Evolutionary conservation across 2,888 invertebrate species (phyloP), one percentile per base, ranked within the genome.

Genomic region (Biston stratarius): DNA sequence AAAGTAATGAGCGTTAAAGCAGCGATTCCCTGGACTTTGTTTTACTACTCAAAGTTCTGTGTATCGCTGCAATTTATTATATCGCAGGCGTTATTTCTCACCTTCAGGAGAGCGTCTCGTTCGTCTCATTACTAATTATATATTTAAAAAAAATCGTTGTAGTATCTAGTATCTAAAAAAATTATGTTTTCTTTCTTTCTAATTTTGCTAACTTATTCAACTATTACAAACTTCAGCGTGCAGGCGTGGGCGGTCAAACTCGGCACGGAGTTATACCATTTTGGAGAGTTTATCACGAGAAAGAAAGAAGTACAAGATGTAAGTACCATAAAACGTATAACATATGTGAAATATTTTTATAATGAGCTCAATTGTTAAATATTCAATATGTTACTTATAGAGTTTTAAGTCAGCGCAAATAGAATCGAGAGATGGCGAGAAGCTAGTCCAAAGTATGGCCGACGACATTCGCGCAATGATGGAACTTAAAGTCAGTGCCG

Each of bases 401-500:
- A 97, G 97, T 84, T 98, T 97, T 88, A 97, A 97, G 86, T 95
- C 96, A 62, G 97, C 96, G 14, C 95, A 95, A 83, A 95, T 98
- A 57, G 95, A 96, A 75, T 94, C 96, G 48, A 95, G 97, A 83
- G 96, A 97, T 85, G 97, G 98, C 6, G 95, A 95, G 77, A 95
- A 96, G 80, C 92, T 98, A 82, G 96, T 98, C 40, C 96, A 96
- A 78, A 97, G 97, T 72, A 97, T 98, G 94, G 96, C 97, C 10
- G 96, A 96, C 74, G 97, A 97, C 78, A 97, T 99, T 67, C 96
- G 97, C 81, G 96, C 96, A 61, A 98, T 98, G 97, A 97, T 98
- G 96, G 97, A 97, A 74, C 95, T 97, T 49, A 98, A 98, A 94
- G 97, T 97, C 71, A 96, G 97, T 76, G 98, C 98, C 10, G 97